A percentile compares a stretch with the other conserved stretches of the same genome.
Conservation (phyloP, 2,113 vertebrate species). For the Otis tarda region DNA sequence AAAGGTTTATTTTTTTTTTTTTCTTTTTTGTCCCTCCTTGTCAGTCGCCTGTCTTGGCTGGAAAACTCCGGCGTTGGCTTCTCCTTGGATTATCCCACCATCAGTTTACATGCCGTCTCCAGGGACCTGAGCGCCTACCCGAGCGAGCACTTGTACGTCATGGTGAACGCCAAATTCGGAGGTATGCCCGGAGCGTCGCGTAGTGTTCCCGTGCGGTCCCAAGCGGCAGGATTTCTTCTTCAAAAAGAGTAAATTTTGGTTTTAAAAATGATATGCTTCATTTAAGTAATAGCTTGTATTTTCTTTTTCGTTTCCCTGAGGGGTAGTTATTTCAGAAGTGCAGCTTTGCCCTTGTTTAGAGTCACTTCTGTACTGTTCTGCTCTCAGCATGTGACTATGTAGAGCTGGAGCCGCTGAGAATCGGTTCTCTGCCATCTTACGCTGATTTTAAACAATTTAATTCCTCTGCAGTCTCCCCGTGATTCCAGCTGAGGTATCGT, state of each 20-base stretch:
- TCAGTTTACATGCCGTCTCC: slow-evolving; percentile 93
- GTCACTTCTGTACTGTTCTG: neutral
- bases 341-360: neutral
- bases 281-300: neutral
- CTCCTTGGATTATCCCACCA: slow-evolving; percentile 92
- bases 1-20: neutral
- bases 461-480: neutral
- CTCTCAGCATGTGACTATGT: neutral
- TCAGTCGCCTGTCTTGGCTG: slow-evolving; percentile 90
- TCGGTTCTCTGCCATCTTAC: neutral
- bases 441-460: neutral
- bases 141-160: slow-evolving; percentile 92
- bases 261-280: neutral
- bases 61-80: slow-evolving; percentile 90
- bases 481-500: neutral
- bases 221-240: neutral
- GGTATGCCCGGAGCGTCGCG: slow-evolving; percentile 55
- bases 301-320: neutral
- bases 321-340: neutral
- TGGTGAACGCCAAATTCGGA: slow-evolving; percentile 90
- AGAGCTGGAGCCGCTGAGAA: neutral
- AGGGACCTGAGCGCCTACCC: slow-evolving; percentile 87
- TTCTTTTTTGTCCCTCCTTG: neutral
- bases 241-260: too few relatives aligned
- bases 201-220: accelerated